Evolutionary conservation across 2,888 invertebrate species (phyloP).

Genomic region (Zaprionus obscuricornis): DNA sequence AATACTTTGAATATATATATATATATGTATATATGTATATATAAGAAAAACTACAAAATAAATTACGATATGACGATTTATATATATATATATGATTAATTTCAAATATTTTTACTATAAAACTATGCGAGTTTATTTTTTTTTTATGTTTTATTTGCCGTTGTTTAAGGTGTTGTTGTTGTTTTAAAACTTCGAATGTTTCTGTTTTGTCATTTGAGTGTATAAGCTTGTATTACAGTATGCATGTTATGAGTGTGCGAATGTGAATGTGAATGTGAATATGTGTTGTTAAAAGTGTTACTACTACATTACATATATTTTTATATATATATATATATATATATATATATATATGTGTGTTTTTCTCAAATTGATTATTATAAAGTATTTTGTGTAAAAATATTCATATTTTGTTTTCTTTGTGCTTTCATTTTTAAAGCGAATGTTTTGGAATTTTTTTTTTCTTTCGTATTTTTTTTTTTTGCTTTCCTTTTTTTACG

Average conservation of each 20-base stretch:
- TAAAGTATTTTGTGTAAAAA: slow-evolving; percentile 63
- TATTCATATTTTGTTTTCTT: slow-evolving; percentile 27
- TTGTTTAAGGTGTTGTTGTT: background rate
- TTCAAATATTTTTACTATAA: slow-evolving; percentile 27
- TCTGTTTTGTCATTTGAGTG: no score
- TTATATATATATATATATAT: slow-evolving; percentile 6
- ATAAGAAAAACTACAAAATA: slow-evolving; percentile 30
- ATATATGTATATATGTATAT: slow-evolving; percentile 3
- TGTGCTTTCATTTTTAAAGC: slow-evolving; percentile 20
- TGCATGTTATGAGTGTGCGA: slow-evolving; percentile 22
- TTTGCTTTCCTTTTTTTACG: no score
- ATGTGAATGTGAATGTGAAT: slow-evolving; percentile 31
- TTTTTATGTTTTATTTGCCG: slow-evolving; percentile 7
- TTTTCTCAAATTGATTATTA: slow-evolving; percentile 38
- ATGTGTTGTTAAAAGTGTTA: slow-evolving; percentile 18
- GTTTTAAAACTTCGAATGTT: no score
- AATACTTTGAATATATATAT: slow-evolving; percentile 33
- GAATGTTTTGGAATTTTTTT: slow-evolving; percentile 63
- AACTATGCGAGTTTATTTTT: slow-evolving; percentile 57
- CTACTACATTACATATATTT: slow-evolving; percentile 26
- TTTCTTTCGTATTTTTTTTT: slow-evolving; percentile 7
- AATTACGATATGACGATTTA: no score
- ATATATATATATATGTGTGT: slow-evolving; percentile 18
- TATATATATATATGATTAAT: no score
- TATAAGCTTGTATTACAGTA: no score